These are phyloP conservation scores for Branchinecta lynchi DNA, from an alignment of 1,140 invertebrate species.

Conservation along the genomic window DNA sequence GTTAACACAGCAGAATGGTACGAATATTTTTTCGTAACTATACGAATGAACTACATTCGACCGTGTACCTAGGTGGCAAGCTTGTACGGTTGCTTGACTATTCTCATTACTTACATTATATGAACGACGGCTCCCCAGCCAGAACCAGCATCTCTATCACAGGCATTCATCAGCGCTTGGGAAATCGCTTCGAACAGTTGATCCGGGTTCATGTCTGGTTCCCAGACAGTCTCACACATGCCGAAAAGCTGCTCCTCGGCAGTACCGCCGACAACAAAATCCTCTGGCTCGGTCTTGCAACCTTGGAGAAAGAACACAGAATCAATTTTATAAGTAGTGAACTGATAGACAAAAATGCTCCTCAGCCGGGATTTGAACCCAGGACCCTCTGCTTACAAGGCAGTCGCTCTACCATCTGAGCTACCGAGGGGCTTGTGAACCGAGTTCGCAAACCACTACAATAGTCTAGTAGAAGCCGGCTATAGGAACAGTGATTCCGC, in stretches of 20 bases:
- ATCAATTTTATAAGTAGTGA: too few species aligned
- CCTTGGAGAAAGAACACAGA: conserved; percentile 28
- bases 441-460: too few species aligned
- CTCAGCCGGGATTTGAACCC: too few species aligned
- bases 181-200: conserved; percentile 94
- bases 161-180: conserved; percentile 86
- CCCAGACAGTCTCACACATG: conserved; percentile 93
- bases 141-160: conserved; percentile 89
- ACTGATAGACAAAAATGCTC: too few species aligned
- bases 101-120: conserved; percentile 56
- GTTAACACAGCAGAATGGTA: conserved; percentile 15
- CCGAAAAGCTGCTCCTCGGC: conserved; percentile 86
- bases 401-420: too few species aligned
- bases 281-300: conserved; percentile 67
- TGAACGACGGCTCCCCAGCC: conserved; percentile 96
- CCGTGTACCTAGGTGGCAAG: conserved; percentile 17
- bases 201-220: conserved; percentile 74
- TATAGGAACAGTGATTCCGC: too few species aligned
- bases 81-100: conserved; percentile 12
- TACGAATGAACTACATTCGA: conserved; percentile 15
- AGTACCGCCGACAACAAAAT: conserved; percentile 92
- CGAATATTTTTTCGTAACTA: conserved; percentile 13
- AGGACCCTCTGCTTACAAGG: too few species aligned
- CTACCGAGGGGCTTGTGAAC: too few species aligned
- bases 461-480: too few species aligned